Conservation (phyloP, 2,888 invertebrate genomes). For the Bugulina stolonifera region DNA sequence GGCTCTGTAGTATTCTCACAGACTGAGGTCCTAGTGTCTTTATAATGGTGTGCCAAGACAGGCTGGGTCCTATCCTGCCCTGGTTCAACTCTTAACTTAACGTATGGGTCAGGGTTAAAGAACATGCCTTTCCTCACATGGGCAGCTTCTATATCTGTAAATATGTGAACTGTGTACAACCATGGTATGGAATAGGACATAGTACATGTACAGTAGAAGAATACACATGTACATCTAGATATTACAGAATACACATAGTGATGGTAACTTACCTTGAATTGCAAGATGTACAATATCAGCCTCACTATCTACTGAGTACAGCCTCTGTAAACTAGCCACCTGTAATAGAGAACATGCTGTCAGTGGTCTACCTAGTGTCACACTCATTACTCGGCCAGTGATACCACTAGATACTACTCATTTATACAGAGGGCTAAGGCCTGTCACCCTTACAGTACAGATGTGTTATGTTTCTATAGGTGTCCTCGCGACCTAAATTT, state of each 20-base stretch:
- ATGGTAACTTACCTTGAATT: not conserved
- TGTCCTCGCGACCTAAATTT: no score
- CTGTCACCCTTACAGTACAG: no score
- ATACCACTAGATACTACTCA: no score
- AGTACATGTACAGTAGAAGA: no score
- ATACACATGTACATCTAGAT: no score
- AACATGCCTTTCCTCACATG: slow-evolving; percentile 55
- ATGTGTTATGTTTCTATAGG: no score
- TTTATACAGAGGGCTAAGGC: no score
- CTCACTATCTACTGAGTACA: not conserved
- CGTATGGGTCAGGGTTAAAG: slow-evolving; percentile 56
- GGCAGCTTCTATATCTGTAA: slow-evolving; percentile 51
- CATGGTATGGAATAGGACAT: no score
- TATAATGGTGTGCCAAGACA: slow-evolving; percentile 49
- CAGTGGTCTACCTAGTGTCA: no score
- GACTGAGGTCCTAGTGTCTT: slow-evolving; percentile 47
- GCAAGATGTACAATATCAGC: slow-evolving; percentile 2
- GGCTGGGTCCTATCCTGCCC: slow-evolving; percentile 36
- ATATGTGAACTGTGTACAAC: no score
- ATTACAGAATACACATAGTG: no score
- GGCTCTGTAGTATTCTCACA: slow-evolving; percentile 53
- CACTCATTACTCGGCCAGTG: no score
- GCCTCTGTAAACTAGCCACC: not conserved
- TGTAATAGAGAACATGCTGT: not conserved
- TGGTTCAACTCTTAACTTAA: slow-evolving; percentile 54